Evolutionary conservation across 2,888 invertebrate genomes (phyloP).

Genomic region (Tinea pellionella): DNA sequence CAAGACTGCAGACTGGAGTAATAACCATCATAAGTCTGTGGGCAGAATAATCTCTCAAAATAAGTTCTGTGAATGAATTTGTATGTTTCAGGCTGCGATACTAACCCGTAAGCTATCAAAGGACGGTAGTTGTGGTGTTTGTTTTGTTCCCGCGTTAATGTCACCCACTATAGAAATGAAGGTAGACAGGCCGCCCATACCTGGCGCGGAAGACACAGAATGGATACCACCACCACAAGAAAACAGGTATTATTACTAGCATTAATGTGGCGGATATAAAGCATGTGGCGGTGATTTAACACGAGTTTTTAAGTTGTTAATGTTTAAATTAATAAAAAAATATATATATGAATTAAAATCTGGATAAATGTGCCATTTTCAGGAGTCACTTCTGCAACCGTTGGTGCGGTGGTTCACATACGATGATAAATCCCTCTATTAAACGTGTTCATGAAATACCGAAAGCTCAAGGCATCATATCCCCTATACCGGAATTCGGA

Average conservation of each 20-base stretch:
- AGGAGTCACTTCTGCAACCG: conserved; percentile 36
- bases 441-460: background rate
- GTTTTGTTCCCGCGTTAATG: conserved; percentile 34
- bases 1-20: too few species aligned
- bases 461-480: background rate
- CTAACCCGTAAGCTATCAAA: conserved; percentile 33
- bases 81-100: conserved; percentile 37
- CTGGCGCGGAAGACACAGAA: conserved; percentile 19
- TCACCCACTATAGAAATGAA: conserved; percentile 20
- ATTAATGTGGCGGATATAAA: too few species aligned
- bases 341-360: too few species aligned
- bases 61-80: too few species aligned
- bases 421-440: conserved; percentile 25
- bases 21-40: too few species aligned
- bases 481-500: conserved; percentile 33
- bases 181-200: conserved; percentile 28
- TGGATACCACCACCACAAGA: conserved; percentile 13
- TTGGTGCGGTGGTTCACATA: conserved; percentile 49
- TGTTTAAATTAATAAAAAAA: too few species aligned
- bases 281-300: too few species aligned
- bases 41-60: too few species aligned
- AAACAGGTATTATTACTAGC: background rate
- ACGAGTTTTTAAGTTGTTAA: too few species aligned
- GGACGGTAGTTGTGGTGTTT: conserved; percentile 35
- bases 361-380: background rate